These are phyloP conservation scores for Hipparchia semele DNA, from an alignment of 2,888 invertebrate genomes.

Conservation along the genomic window DNA sequence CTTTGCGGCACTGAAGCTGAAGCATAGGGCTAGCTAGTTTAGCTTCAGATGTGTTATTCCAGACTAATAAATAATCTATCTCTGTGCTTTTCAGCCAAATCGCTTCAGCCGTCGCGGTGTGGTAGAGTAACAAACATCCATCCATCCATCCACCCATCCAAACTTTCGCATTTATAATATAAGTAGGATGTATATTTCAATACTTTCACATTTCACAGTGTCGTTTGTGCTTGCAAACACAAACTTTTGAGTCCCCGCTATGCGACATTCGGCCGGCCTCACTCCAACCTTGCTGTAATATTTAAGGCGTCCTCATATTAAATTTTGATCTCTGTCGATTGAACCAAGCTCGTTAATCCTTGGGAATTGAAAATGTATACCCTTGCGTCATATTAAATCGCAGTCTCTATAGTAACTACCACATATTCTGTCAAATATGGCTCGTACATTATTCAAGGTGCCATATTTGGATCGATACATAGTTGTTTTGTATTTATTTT, in stretches of 20 bases:
- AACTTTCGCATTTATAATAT: too few relatives aligned
- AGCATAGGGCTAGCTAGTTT: too few relatives aligned
- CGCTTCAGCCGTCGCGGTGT: too few relatives aligned
- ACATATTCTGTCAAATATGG: conserved; percentile 1
- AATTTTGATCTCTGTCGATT: conserved; percentile 30
- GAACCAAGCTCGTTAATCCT: conserved; percentile 28
- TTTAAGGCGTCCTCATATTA: conserved; percentile 32
- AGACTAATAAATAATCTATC: too few relatives aligned
- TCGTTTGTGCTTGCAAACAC: background rate
- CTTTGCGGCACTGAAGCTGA: too few relatives aligned
- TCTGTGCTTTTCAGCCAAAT: too few relatives aligned
- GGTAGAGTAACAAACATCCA: too few relatives aligned
- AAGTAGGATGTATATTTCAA: too few relatives aligned
- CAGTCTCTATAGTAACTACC: background rate
- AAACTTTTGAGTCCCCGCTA: background rate
- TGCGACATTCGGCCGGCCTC: conserved; percentile 25
- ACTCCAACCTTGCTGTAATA: conserved; percentile 31
- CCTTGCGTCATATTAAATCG: conserved; percentile 9
- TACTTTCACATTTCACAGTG: too few relatives aligned
- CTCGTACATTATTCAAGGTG: background rate
- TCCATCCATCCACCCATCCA: too few relatives aligned
- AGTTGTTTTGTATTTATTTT: background rate
- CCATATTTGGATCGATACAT: background rate
- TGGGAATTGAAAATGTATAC: conserved; percentile 30
- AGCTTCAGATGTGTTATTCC: too few relatives aligned